Base-by-base conservation (phyloP, 2,888 invertebrate species). In the Eudemis profundana region DNA sequence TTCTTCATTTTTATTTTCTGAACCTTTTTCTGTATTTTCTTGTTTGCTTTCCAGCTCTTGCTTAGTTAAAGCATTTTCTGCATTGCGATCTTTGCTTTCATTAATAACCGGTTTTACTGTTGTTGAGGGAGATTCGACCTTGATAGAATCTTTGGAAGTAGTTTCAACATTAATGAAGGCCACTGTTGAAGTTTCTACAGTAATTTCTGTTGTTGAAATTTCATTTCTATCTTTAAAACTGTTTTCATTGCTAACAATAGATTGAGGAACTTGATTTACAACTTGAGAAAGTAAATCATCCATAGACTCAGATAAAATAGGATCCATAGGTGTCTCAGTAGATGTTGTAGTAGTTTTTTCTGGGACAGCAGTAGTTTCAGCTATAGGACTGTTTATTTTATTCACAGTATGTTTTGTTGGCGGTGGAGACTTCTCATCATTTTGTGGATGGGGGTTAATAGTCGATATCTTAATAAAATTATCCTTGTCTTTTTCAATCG, bases 271-370 rank as follows among this genome's bases (percentile, higher is more conserved):
- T 72, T 84, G 77, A 72, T 90, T 81, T 4, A 87, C 89, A 61
- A 93, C 84, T 80, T 93, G 93, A n/a, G 89, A 92, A n/a, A 93
- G 40, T 71, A 93, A 79, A 75, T 92, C 90, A 61, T 81, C 89
- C 86, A 93, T 90, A 2, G 92, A 93, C 69, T 87, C 91, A 1
- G 90, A 85, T 68, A 92, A 75, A 69, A 89, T 79, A 53, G 86
- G 82, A 72, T 92, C 92, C 12, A 89, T 85, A 3, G 87, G 85
- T 23, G 84, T 84, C 33, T 69, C 74, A 56, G 78, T 76, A 40
- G 72, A 46, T 17, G 69, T 33, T 69, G 54, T 29, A 4, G 76
- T 71, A 3, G 77, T 74, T 4, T 74, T 56, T 65, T 78, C 72
- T 50, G 67, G 50, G 27, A 51, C 14, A 49, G 65, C 61, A n/a